These are phyloP conservation scores for Andrena bicolor DNA, from an alignment of 2,888 invertebrate species.

Conservation along the genomic window DNA sequence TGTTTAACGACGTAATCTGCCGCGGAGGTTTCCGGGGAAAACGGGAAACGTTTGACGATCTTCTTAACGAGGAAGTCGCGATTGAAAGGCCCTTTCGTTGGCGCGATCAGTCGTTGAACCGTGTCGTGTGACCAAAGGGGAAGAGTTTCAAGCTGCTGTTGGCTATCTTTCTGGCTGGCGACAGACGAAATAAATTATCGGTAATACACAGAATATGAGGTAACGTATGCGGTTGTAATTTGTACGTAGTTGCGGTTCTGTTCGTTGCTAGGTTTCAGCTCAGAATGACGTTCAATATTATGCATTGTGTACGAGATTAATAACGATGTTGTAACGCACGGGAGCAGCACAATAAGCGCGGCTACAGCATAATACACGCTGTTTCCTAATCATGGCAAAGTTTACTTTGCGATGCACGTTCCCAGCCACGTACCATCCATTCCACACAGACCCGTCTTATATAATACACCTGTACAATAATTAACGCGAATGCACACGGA, in stretches of 20 bases:
- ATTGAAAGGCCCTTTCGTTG: not conserved
- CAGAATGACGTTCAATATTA: constrained; percentile 6
- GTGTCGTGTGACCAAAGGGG: not conserved
- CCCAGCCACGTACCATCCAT: constrained; percentile 39
- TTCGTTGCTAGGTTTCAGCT: not conserved
- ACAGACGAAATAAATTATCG: not conserved
- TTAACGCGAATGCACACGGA: constrained; percentile 49
- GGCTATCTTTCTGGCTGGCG: not conserved
- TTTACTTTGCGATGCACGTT: constrained; percentile 45
- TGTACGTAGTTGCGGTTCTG: no score
- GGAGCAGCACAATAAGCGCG: constrained; percentile 15
- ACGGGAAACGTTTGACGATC: constrained; percentile 23
- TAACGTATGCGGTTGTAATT: no score
- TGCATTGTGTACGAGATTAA: constrained; percentile 15
- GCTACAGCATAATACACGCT: not conserved
- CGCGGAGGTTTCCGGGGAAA: constrained; percentile 26
- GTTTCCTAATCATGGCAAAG: constrained; percentile 42
- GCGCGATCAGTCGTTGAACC: not conserved
- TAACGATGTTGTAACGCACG: constrained; percentile 17
- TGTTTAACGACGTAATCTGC: constrained; percentile 64
- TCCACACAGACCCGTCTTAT: constrained; percentile 37
- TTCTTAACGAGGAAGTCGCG: constrained; percentile 15
- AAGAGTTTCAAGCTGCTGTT: not conserved
- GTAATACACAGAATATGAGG: not conserved
- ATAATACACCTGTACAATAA: constrained; percentile 48